Base-by-base conservation (phyloP, 2,113 vertebrate genomes). In the Tragelaphus strepsiceros region DNA sequence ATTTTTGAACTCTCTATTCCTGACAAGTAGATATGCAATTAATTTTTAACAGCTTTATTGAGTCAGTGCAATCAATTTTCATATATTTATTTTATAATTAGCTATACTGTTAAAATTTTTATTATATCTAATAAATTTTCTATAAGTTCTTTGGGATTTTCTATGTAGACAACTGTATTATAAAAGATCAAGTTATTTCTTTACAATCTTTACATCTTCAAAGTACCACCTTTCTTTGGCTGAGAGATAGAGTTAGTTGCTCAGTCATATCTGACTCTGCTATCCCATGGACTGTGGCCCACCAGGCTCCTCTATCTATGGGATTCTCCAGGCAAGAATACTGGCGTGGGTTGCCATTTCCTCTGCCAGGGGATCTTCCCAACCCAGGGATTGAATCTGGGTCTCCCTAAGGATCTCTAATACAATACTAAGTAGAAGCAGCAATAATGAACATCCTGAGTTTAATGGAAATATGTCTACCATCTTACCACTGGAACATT, bases 31-130 rank as follows among this genome's bases (percentile, higher is more conserved):
- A 32, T 83, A 83, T 62, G 16, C 58, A 83, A 91, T 67, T 96
- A 71, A 88, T 61, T 86, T 93, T 91, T 71, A 90, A 94, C 2
- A 90, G 59, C 19, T 95, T 94, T 90, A 90, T 53, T 97, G 32
- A 61, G 85, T n/a, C 51, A 61, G 35, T 86, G 32, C 13, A 84
- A 62, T 58, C 58, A 67, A 67, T 83, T 86, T 96, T 67, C 86
- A 7, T 43, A 88, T 17, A 26, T 59, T 28, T 10, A 86, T 74
- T 35, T 88, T 91, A 64, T 49, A 82, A 92, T 39, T 46, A 80
- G 54, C 46, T 89, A 81, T 81, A 32, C 53, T 96, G 49, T 77
- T 56, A 84, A 96, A 92, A 46, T 54, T 39, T 95, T 39, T 81
- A 81, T 74, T 71, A 56, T 5, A 71, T 51, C 46, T 88, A 82